phyloP scores from a whole-genome alignment of 1,140 invertebrate species.

The Geopemphigus sp. region DNA sequence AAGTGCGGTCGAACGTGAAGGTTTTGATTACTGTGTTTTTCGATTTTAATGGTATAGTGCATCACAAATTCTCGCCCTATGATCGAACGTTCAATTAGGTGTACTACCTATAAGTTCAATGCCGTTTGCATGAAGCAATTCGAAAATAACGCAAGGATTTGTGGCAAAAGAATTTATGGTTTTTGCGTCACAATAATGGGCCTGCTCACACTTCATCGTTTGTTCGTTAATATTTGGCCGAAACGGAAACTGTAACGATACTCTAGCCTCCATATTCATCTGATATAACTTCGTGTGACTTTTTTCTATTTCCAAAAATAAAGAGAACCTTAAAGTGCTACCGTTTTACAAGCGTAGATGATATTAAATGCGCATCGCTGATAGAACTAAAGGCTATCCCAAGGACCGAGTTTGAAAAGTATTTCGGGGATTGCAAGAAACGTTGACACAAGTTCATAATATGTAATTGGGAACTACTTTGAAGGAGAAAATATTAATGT shows the following conservation, averaged over 20 bases:
- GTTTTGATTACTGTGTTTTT: conserved; percentile 54
- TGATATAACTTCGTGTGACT: conserved; percentile 53
- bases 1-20: conserved; percentile 7
- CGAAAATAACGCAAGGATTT: too few species aligned
- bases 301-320: conserved; percentile 53
- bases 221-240: conserved; percentile 51
- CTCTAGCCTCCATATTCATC: conserved; percentile 54
- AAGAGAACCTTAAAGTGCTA: conserved; percentile 52
- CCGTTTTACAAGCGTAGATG: conserved; percentile 50
- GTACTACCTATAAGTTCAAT: not conserved
- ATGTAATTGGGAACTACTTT: conserved; percentile 16
- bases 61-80: too few species aligned
- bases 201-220: conserved; percentile 51
- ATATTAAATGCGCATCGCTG: conserved; percentile 49
- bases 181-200: conserved; percentile 51
- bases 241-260: conserved; percentile 50
- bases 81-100: too few species aligned
- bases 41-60: conserved; percentile 49
- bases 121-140: not conserved
- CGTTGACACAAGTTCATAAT: too few species aligned
- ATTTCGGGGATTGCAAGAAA: not conserved
- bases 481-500: not conserved
- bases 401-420: not conserved
- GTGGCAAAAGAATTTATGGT: not conserved
- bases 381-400: not conserved